Evolutionary conservation across 1,140 invertebrate species (phyloP).

Genomic region (Drosophila tropicalis): DNA sequence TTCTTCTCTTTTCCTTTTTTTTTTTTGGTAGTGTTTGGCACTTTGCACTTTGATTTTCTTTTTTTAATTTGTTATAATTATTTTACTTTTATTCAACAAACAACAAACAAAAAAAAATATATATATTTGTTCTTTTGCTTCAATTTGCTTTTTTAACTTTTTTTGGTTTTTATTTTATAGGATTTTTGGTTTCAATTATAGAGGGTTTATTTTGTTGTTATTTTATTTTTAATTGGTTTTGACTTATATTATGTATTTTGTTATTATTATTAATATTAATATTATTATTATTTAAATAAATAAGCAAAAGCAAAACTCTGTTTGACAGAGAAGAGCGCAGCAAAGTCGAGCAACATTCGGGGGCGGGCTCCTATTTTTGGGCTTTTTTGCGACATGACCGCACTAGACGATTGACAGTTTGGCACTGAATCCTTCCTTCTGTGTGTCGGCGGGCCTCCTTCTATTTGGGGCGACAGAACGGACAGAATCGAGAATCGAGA

Average conservation of each 20-base stretch:
- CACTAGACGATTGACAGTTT: slow-evolving; percentile 80
- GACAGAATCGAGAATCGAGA: too few species aligned
- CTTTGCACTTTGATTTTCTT: slow-evolving; percentile 1
- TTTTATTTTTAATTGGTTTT: too few species aligned
- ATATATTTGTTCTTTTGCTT: too few species aligned
- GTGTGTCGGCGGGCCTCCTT: neutral
- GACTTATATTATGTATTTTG: too few species aligned
- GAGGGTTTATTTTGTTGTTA: too few species aligned
- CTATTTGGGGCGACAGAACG: too few species aligned
- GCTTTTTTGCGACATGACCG: slow-evolving; percentile 75
- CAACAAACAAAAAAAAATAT: too few species aligned
- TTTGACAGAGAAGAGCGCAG: slow-evolving; percentile 58
- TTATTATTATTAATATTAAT: too few species aligned
- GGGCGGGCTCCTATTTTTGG: slow-evolving; percentile 52
- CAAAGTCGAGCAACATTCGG: slow-evolving; percentile 59
- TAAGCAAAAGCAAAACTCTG: slow-evolving; percentile 26
- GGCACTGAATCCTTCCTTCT: slow-evolving; percentile 55
- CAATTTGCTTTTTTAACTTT: too few species aligned
- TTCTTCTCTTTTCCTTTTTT: slow-evolving; percentile 2
- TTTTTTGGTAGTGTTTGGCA: neutral
- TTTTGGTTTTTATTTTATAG: too few species aligned
- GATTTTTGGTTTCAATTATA: too few species aligned
- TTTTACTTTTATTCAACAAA: too few species aligned
- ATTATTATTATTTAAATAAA: slow-evolving; percentile 2
- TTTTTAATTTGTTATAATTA: slow-evolving; percentile 9